These are phyloP conservation scores for Micrasema minimum DNA, from an alignment of 1,140 invertebrate genomes.

Conservation along the genomic window DNA sequence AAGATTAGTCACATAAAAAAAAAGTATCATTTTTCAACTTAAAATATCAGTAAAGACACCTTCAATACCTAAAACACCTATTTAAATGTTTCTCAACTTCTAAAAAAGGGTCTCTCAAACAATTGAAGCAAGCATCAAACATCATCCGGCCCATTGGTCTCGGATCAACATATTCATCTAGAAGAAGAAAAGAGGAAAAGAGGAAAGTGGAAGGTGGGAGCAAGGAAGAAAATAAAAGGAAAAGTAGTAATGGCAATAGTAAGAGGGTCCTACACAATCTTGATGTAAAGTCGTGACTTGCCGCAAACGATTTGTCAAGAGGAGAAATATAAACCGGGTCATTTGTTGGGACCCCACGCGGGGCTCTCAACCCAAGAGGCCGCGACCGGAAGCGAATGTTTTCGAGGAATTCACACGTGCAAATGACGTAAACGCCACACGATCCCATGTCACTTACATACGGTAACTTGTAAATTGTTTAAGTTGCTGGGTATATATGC, in stretches of 20 bases:
- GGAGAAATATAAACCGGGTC: constrained; percentile 53
- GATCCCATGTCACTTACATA: no score
- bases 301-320: constrained; percentile 53
- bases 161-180: constrained; percentile 41
- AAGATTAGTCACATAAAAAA: no score
- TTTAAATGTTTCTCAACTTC: no score
- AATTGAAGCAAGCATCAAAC: constrained; percentile 23
- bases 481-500: no score
- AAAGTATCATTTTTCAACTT: no score
- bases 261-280: constrained; percentile 44
- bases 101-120: background rate
- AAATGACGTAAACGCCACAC: no score
- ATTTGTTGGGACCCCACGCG: constrained; percentile 50
- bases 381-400: no score
- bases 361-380: constrained; percentile 30
- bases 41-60: no score
- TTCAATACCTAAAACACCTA: no score
- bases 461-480: no score
- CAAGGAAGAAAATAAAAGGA: constrained; percentile 9
- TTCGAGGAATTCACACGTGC: no score
- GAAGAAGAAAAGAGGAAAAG: background rate
- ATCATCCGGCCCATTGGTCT: constrained; percentile 36
- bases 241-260: constrained; percentile 22
- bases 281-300: constrained; percentile 53
- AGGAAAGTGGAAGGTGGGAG: background rate